Base-by-base conservation (phyloP, 2,888 invertebrate genomes). In the Coelogynopora nodosa region DNA sequence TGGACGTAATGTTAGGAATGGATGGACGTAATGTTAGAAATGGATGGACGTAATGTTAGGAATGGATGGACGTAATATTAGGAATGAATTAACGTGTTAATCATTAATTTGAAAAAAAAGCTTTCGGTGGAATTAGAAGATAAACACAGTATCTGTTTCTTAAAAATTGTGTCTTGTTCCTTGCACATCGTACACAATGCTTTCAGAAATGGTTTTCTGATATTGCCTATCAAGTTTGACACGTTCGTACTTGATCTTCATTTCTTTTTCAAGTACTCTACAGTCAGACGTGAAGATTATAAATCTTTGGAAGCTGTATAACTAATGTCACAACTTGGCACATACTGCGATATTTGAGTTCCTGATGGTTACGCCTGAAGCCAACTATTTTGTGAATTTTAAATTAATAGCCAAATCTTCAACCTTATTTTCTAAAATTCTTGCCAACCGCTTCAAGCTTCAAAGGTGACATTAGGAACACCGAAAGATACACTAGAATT, bases 181-280 rank as follows among this genome's bases (percentile, higher is more conserved):
- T 49, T 18, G 18, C 49, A 49, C 18, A 49, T 49, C 18, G 18
- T 49, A 5, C 49, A 49, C 49, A 49, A 49, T 49, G 49, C 49
- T 49, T 49, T 49, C 49, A 49, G 49, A 49, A 49, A 49, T 10
- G 49, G 18, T 49, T 49, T 49, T 5, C 49, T 49, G 18, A 18
- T 18, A 49, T 23, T 82, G 28, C 49, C 18, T 49, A 10, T 49
- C 18, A 49, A 18, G 49, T 49, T 49, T 5, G 18, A 49, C 49
- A 10, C 49, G 18, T 49, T 49, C 18, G 49, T 49, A 49, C 49
- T 49, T 18, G 18, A 49, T 49, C 31, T 82, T 18, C 82, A 82
- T 29, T 82, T 82, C n/a, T 82, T 82, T 82, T 82, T 18, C 82
- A 82, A 82, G 82, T 29, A 27, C 27, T 82, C 82, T 82, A 29